Evolutionary conservation across 2,797 vertebrate genomes (phyloP).

Genomic region (Pipistrellus nathusii): DNA sequence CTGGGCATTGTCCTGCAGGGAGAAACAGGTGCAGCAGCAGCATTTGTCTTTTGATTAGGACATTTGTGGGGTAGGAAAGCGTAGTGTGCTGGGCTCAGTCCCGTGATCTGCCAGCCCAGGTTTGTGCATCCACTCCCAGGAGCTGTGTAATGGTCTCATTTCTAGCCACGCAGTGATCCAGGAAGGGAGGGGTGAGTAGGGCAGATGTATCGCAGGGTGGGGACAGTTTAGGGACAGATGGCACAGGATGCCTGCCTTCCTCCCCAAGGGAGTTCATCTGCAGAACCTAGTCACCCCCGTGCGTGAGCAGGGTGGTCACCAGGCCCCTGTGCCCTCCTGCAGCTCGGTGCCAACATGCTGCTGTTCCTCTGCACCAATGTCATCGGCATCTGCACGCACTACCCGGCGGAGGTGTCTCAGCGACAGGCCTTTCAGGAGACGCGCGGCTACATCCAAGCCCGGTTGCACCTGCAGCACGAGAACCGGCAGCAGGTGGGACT

Average conservation of each 20-base stretch:
- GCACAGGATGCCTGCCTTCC: background rate
- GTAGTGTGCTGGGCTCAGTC: background rate
- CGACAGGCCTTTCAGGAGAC: slow-evolving; percentile 99
- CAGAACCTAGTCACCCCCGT: background rate
- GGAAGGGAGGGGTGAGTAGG: background rate
- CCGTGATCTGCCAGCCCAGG: background rate
- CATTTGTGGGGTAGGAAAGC: slow-evolving; percentile 6
- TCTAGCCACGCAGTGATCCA: background rate
- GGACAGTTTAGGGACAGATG: background rate
- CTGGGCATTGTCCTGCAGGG: background rate
- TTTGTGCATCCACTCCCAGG: background rate
- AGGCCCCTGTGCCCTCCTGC: background rate
- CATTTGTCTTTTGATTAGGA: background rate
- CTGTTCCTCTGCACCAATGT: slow-evolving; percentile 97
- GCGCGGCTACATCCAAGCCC: slow-evolving; percentile 96
- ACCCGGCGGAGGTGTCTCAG: slow-evolving; percentile 97
- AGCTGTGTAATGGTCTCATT: slow-evolving; percentile 40
- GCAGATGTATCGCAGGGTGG: background rate
- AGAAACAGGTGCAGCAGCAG: background rate
- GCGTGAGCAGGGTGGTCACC: background rate
- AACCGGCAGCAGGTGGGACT: slow-evolving; percentile 96
- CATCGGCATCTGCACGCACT: slow-evolving; percentile 98
- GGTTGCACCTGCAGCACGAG: slow-evolving; percentile 96
- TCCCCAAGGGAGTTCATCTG: background rate
- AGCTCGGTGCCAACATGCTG: slow-evolving; percentile 95